These are phyloP conservation scores for Metopolophium dirhodum DNA, from an alignment of 1,140 invertebrate genomes.

Conservation along the genomic window DNA sequence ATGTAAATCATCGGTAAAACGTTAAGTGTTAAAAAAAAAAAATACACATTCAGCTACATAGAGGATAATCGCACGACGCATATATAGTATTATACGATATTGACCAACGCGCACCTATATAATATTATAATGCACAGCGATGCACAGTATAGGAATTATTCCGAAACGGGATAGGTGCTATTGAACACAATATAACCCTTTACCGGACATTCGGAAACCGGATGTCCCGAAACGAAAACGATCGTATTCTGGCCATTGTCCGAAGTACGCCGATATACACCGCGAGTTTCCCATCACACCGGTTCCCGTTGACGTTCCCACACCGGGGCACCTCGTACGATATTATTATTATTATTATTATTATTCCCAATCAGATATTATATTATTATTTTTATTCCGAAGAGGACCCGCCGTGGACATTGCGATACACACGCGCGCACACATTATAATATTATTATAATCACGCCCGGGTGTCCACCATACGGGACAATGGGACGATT, in stretches of 20 bases:
- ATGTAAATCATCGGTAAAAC: not conserved
- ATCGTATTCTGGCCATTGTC: not conserved
- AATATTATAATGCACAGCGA: not conserved
- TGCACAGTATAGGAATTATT: not conserved
- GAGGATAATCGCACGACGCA: not conserved
- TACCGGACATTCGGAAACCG: conserved; percentile 31
- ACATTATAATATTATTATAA: not conserved
- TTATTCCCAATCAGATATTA: conserved; percentile 26
- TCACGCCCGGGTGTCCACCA: conserved; percentile 11
- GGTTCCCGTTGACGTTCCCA: conserved; percentile 26
- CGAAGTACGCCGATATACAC: not conserved
- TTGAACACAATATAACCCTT: conserved; percentile 24
- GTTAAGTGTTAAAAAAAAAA: conserved; percentile 6
- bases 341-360: not conserved
- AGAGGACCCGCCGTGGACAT: conserved; percentile 18
- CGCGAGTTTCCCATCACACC: conserved; percentile 20
- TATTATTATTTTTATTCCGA: not conserved
- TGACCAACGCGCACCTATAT: not conserved
- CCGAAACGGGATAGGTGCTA: not conserved
- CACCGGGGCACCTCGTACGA: not conserved
- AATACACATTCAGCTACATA: not conserved
- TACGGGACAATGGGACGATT: conserved; percentile 27
- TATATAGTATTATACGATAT: not conserved
- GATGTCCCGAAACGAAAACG: conserved; percentile 1
- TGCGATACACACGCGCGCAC: not conserved